These are phyloP conservation scores for Athrips mouffetella DNA, from an alignment of 2,888 invertebrate species.

Conservation along the genomic window DNA sequence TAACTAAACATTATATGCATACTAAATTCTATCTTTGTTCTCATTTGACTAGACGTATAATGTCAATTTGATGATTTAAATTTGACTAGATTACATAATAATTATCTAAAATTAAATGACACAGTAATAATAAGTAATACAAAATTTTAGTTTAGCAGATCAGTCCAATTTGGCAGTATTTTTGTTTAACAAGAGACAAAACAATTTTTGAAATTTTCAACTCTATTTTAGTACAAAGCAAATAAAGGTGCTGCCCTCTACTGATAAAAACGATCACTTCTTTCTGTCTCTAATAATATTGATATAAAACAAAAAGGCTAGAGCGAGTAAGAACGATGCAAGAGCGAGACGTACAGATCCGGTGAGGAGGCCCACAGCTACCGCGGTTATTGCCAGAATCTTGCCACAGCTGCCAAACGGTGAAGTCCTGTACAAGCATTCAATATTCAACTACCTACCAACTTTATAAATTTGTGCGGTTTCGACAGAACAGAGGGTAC, in stretches of 20 bases:
- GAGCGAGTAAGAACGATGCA: constrained; percentile 53
- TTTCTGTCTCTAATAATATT: constrained; percentile 13
- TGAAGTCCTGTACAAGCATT: constrained; percentile 17
- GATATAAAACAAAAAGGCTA: constrained; percentile 47
- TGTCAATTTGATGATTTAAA: no score
- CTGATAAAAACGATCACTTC: background rate
- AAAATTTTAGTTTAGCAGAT: constrained; percentile 15
- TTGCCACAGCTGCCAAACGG: constrained; percentile 45
- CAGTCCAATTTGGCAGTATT: constrained; percentile 49
- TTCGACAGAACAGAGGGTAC: no score
- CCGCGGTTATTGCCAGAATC: constrained; percentile 50
- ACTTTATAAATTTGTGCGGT: no score
- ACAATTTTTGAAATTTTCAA: background rate
- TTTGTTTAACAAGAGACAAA: background rate
- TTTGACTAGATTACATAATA: no score
- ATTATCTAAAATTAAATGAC: background rate
- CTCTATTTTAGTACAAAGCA: no score
- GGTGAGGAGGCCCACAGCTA: constrained; percentile 53
- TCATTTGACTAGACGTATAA: no score
- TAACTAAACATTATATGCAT: no score
- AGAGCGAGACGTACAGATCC: constrained; percentile 64
- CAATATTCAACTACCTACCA: background rate
- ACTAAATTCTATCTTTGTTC: no score
- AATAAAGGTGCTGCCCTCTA: no score
- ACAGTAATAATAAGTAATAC: background rate